Conservation (phyloP, 2,113 vertebrate species). For the Colistium nudipinnis region DNA sequence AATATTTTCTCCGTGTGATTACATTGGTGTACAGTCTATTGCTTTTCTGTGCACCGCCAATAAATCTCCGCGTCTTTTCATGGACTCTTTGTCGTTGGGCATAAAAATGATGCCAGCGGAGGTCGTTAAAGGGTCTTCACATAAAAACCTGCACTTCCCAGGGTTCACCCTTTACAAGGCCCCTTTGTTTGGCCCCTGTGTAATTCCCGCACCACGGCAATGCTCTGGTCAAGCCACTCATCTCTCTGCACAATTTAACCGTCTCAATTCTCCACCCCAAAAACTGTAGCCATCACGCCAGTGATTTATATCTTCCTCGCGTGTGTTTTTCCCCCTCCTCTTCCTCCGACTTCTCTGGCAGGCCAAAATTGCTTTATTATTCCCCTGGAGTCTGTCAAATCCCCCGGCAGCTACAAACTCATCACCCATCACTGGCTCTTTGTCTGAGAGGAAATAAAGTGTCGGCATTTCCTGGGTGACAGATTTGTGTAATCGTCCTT, state of each 20-base stretch:
- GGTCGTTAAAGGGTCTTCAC: conserved; percentile 16
- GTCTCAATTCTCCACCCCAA: conserved; percentile 66
- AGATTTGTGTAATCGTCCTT: conserved; percentile 76
- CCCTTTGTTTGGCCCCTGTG: conserved; percentile 52
- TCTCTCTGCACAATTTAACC: conserved; percentile 61
- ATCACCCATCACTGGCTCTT: conserved; percentile 77
- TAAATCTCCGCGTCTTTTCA: not conserved
- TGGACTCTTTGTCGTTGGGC: not conserved
- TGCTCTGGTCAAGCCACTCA: conserved; percentile 52
- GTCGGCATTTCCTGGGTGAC: conserved; percentile 76
- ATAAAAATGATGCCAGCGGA: conserved; percentile 1
- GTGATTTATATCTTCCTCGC: conserved; percentile 74
- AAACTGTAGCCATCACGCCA: conserved; percentile 52
- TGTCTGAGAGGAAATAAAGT: conserved; percentile 81
- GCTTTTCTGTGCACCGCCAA: not conserved
- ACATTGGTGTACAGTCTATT: too few species aligned
- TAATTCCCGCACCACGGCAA: conserved; percentile 30
- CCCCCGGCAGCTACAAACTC: conserved; percentile 75
- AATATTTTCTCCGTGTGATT: too few species aligned
- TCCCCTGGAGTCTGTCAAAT: conserved; percentile 78
- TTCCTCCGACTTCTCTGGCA: conserved; percentile 67
- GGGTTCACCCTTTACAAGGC: conserved; percentile 12
- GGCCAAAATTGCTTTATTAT: conserved; percentile 82
- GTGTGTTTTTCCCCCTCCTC: conserved; percentile 54
- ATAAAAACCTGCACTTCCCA: conserved; percentile 29